Percentiles rank a stretch among this genome's conserved stretches.
Evolutionary conservation across 2,113 vertebrate species (phyloP).

Genomic region (Antigone vipio): DNA sequence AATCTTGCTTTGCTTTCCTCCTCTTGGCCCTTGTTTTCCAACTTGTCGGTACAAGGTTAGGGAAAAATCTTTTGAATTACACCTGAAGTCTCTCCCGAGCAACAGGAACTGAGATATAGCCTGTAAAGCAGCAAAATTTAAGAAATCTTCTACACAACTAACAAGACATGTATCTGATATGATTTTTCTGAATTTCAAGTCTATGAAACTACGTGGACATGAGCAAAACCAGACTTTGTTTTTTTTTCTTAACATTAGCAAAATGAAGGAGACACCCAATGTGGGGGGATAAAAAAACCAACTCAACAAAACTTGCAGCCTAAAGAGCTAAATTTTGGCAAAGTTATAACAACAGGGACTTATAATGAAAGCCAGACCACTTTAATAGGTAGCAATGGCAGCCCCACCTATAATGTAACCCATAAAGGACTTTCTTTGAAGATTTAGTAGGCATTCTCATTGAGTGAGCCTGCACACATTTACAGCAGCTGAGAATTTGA

Average conservation of each 20-base stretch:
- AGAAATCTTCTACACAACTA: neutral
- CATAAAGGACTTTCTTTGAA: slow-evolving; percentile 45
- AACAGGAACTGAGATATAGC: neutral
- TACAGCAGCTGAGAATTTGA: slow-evolving; percentile 40
- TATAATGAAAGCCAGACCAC: slow-evolving; percentile 39
- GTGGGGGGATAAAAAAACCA: rapidly evolving
- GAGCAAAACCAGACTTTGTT: neutral
- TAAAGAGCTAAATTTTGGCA: neutral
- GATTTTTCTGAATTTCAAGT: neutral
- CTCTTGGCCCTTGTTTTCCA: neutral
- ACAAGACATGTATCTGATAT: neutral
- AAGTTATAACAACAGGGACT: neutral
- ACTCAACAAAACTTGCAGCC: neutral
- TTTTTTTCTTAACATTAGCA: neutral
- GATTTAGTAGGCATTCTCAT: neutral
- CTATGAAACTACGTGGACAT: neutral
- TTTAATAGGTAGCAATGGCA: slow-evolving; percentile 38
- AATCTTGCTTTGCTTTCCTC: neutral
- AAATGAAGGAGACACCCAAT: neutral
- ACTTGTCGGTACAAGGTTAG: neutral
- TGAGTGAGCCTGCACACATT: slow-evolving; percentile 10
- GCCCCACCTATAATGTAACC: neutral
- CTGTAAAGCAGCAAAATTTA: neutral
- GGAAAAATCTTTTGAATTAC: neutral
- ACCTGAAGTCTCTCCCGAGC: neutral